These are phyloP conservation scores for Cerceris rybyensis DNA, from an alignment of 2,888 invertebrate genomes.

Conservation along the genomic window DNA sequence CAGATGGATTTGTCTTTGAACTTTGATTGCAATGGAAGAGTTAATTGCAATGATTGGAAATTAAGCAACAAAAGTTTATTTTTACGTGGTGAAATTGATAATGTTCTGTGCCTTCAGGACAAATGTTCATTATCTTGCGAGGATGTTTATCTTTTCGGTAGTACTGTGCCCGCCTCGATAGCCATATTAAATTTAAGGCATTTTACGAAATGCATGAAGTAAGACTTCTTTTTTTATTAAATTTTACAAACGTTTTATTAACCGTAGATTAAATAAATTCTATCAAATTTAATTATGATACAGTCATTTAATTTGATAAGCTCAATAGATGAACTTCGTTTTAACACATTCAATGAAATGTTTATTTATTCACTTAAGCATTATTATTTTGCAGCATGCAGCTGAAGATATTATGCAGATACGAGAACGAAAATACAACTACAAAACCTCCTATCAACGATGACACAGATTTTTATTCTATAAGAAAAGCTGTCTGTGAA, in stretches of 20 bases:
- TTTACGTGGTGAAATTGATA: slow-evolving; percentile 67
- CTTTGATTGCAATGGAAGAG: slow-evolving; percentile 76
- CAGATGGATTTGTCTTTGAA: slow-evolving; percentile 67
- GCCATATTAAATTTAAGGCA: slow-evolving; percentile 73
- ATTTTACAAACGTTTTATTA: neutral
- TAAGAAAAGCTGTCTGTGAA: slow-evolving; percentile 69
- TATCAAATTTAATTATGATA: neutral
- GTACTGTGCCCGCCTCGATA: slow-evolving; percentile 63
- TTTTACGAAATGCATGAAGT: slow-evolving; percentile 73
- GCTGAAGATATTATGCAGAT: slow-evolving; percentile 68
- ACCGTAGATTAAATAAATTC: too few relatives aligned
- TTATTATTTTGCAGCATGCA: slow-evolving; percentile 66
- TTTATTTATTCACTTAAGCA: neutral
- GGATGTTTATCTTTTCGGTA: slow-evolving; percentile 68
- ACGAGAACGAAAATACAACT: slow-evolving; percentile 59
- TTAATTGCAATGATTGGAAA: slow-evolving; percentile 75
- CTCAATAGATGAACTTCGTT: neutral
- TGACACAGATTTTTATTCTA: slow-evolving; percentile 65
- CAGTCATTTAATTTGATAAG: neutral
- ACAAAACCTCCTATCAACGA: slow-evolving; percentile 22
- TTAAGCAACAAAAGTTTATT: slow-evolving; percentile 65
- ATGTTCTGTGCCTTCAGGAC: slow-evolving; percentile 56
- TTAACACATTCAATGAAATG: neutral
- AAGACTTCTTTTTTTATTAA: slow-evolving; percentile 42
- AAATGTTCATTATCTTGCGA: slow-evolving; percentile 38